Base-by-base conservation (phyloP, 2,888 invertebrate genomes). In the Lobophora halterata region DNA sequence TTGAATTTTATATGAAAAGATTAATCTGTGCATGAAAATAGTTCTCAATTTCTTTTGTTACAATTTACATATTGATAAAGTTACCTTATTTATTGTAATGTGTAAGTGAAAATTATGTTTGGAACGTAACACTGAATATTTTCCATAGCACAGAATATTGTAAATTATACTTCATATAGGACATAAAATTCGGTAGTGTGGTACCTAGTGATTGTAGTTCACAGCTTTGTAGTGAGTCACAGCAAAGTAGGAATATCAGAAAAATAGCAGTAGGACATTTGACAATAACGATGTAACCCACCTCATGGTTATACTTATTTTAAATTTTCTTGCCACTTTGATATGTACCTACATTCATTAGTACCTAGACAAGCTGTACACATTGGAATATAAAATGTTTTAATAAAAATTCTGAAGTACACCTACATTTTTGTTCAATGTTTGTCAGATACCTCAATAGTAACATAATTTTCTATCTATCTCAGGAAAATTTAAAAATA, bases 381-480 rank as follows among this genome's bases (percentile, higher is more conserved):
- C 60, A 60, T 53, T 52, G 51, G 46, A 59, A 55, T 61, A 59
- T 65, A 54, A 70, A 64, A 71, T 65, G 64, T 68, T 75, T 59
- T 71, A 77, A 69, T 70, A 69, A 71, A 70, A 77, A 61, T 54
- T 48, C 29, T 43, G 55, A 58, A 49, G 54, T 53, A 38, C 30
- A 42, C 9, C 29, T 31, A 26, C 40, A 45, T 35, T 10, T 45
- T 38, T 46, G 17, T 29, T 19, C 2, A n/a, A n/a, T n/a, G n/a
- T n/a, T n/a, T n/a, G n/a, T n/a, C n/a, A n/a, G n/a, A n/a, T n/a
- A n/a, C n/a, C n/a, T n/a, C n/a, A n/a, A n/a, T n/a, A n/a, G n/a
- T n/a, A n/a, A n/a, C n/a, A n/a, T n/a, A n/a, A n/a, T n/a, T n/a
- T n/a, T n/a, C n/a, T n/a, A n/a, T n/a, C n/a, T n/a, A n/a, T n/a